A percentile compares a stretch with the other conserved stretches of the same genome.
Evolutionary conservation across 2,797 vertebrate genomes (phyloP).

Genomic region (Manis crassicaudata): DNA sequence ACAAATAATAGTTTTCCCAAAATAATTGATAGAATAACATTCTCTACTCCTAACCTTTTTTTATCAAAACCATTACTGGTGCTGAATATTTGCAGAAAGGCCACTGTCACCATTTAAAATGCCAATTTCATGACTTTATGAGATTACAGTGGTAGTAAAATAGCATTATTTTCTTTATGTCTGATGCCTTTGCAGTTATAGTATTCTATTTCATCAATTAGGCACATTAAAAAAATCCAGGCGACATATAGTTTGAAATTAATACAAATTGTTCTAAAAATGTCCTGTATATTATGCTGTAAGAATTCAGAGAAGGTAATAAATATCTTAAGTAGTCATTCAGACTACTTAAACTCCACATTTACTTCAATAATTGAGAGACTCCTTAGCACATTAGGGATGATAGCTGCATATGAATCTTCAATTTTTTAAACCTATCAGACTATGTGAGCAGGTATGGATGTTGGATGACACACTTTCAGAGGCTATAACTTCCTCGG

Average conservation of each 20-base stretch:
- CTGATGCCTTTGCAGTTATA: not conserved
- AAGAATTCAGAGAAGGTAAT: not conserved
- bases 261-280: not conserved
- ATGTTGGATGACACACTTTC: not conserved
- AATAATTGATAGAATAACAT: not conserved
- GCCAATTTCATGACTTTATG: not conserved
- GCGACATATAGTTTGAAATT: not conserved
- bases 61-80: not conserved
- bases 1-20: not conserved
- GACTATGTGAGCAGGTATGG: not conserved
- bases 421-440: not conserved
- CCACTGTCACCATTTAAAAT: not conserved
- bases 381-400: not conserved
- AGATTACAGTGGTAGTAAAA: not conserved
- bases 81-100: not conserved
- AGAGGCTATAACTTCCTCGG: not conserved
- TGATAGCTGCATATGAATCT: not conserved
- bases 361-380: constrained; percentile 29
- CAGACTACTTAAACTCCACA: not conserved
- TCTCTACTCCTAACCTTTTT: not conserved
- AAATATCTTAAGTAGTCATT: constrained; percentile 14
- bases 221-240: not conserved
- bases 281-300: not conserved
- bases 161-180: not conserved
- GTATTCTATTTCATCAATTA: not conserved